A percentile compares a stretch with the other conserved stretches of the same genome.
phyloP scores from a whole-genome alignment of 92 coral and sea anemone species.

The Phymanthus crucifer region DNA sequence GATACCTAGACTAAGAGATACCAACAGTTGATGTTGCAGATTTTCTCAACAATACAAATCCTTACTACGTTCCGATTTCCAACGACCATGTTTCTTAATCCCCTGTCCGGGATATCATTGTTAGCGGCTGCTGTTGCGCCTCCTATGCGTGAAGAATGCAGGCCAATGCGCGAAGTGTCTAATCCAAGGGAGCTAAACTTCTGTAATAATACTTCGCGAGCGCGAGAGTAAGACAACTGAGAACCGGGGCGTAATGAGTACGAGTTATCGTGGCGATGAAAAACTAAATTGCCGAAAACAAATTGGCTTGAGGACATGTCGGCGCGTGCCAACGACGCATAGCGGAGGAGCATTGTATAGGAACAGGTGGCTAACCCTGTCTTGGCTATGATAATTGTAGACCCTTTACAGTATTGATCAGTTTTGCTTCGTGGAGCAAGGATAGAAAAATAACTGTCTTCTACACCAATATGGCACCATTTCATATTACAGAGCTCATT shows the following conservation, averaged over 20 bases:
- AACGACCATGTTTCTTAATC: too few relatives aligned
- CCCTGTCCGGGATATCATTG: constrained; percentile 28
- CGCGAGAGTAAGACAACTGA: constrained; percentile 10
- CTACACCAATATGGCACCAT: not conserved
- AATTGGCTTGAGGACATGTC: not conserved
- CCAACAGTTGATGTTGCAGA: constrained; percentile 16
- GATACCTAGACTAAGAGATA: not conserved
- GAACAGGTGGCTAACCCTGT: constrained; percentile 2
- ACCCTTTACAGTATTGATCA: not conserved
- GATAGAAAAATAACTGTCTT: not conserved
- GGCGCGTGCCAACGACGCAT: not conserved
- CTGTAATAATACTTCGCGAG: too few relatives aligned
- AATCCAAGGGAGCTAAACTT: constrained; percentile 24
- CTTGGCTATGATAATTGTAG: not conserved
- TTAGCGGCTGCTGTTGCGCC: too few relatives aligned
- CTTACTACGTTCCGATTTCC: constrained; percentile 7
- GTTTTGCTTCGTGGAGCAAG: not conserved
- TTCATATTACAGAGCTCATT: not conserved
- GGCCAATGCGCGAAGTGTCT: too few relatives aligned
- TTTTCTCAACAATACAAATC: constrained; percentile 26
- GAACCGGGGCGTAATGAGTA: constrained; percentile 29
- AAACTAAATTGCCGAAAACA: constrained; percentile 10
- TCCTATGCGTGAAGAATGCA: too few relatives aligned
- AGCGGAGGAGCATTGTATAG: not conserved
- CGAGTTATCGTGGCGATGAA: not conserved